Base-by-base conservation (phyloP, 2,113 vertebrate genomes). In the Colistium nudipinnis region DNA sequence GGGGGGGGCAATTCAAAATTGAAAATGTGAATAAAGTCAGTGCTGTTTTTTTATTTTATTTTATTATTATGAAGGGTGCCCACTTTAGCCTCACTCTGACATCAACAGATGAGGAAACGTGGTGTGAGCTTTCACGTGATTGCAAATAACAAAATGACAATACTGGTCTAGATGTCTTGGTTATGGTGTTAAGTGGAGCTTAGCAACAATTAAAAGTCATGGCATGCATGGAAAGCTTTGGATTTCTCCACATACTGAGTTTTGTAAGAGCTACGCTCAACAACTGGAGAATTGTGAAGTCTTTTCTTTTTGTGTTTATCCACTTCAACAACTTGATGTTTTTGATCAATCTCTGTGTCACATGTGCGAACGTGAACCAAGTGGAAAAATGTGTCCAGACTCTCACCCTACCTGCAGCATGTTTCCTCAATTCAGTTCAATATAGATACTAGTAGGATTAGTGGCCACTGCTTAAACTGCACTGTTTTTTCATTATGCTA, bases 291-390 rank as follows among this genome's bases (percentile, higher is more conserved):
- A 19, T 44, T 17, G 53, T n/a, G n/a, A n/a, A n/a, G n/a, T n/a
- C n/a, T n/a, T n/a, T n/a, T n/a, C n/a, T n/a, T n/a, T n/a, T n/a
- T n/a, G n/a, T 35, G 33, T 35, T 35, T 35, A 35, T 35, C 2
- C 11, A 35, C 33, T 11, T 9, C 33, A 35, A 35, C 7, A 35
- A 35, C 7, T 35, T 11, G 2, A 69, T 74, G 56, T 52, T 70
- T 30, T 13, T 17, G n/a, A 70, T 30, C 47, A 30, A 64, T 53
- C 44, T 61, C 52, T 12, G 20, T 57, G 22, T 82, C 4, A 5
- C 17, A 41, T n/a, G 67, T 20, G 14, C n/a, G 68, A 76, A 54
- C 54, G 31, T 72, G 27, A 49, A 67, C 47, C 35, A 45, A 67
- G 73, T 41, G 35, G 31, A 63, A 55, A 55, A 39, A 54, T 20